A percentile compares a stretch with the other conserved stretches of the same genome.
Conservation (phyloP, 2,888 invertebrate species). For the Drosophila atripex region DNA sequence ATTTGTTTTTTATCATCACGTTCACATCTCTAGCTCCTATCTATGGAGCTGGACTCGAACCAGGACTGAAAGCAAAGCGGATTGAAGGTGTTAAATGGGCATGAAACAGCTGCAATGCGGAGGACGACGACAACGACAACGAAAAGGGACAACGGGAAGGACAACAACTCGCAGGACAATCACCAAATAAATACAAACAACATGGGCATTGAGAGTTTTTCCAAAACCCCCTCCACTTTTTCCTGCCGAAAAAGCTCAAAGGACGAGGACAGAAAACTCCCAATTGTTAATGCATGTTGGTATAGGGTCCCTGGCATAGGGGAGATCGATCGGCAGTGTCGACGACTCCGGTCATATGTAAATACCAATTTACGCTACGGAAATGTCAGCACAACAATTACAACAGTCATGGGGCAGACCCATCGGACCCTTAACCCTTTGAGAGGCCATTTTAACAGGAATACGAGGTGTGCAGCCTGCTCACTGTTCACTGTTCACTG, state of each 20-base stretch:
- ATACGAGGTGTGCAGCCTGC: slow-evolving; percentile 28
- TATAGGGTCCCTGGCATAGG: slow-evolving; percentile 31
- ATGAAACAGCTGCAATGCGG: slow-evolving; percentile 79
- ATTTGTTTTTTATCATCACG: slow-evolving; percentile 2
- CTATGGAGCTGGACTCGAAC: slow-evolving; percentile 14
- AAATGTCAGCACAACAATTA: slow-evolving; percentile 78
- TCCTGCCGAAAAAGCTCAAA: slow-evolving; percentile 69
- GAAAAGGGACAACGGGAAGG: slow-evolving; percentile 38
- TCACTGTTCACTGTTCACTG: slow-evolving; percentile 20
- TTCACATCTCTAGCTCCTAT: slow-evolving; percentile 33
- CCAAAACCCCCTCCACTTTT: slow-evolving; percentile 1
- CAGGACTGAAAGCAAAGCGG: slow-evolving; percentile 48
- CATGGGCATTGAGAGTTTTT: slow-evolving; percentile 27
- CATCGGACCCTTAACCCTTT: slow-evolving; percentile 43
- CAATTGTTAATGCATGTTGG: slow-evolving; percentile 67
- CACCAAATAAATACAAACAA: slow-evolving; percentile 70
- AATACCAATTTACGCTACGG: slow-evolving; percentile 77
- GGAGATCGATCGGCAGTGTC: slow-evolving; percentile 40
- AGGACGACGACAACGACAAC: slow-evolving; percentile 49
- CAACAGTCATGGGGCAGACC: slow-evolving; percentile 45
- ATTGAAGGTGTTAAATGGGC: slow-evolving; percentile 80
- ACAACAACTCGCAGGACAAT: slow-evolving; percentile 57
- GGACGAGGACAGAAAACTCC: slow-evolving; percentile 64
- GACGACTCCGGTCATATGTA: slow-evolving; percentile 67
- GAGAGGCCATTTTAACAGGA: slow-evolving; percentile 4